A percentile compares a stretch with the other conserved stretches of the same genome.
Conservation (phyloP, 64 coral and sea anemone species). For the Catalaphyllia jardinei region DNA sequence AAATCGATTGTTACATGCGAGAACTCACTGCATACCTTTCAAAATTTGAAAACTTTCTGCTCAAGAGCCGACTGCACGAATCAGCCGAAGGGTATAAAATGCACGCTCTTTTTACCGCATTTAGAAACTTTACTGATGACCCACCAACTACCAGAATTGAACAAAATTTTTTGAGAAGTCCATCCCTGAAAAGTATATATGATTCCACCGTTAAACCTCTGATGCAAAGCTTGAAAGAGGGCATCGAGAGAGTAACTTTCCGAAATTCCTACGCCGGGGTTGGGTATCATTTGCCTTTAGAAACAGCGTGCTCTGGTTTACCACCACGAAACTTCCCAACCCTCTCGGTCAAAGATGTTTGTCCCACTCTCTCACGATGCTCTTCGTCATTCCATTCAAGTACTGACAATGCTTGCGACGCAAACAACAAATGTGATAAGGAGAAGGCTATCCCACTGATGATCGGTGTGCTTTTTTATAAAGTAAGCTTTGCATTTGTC, state of each 20-base stretch:
- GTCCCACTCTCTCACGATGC: constrained; percentile 36
- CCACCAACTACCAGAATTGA: background rate
- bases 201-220: background rate
- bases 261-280: background rate
- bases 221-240: constrained; percentile 6
- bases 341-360: constrained; percentile 53
- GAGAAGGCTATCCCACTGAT: constrained; percentile 39
- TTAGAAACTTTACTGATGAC: background rate
- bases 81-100: background rate
- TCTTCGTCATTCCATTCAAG: constrained; percentile 26
- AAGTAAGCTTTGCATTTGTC: constrained; percentile 45
- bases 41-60: constrained; percentile 22
- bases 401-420: constrained; percentile 34
- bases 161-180: background rate
- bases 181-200: constrained; percentile 11
- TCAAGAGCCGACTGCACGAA: constrained; percentile 51
- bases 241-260: background rate
- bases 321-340: constrained; percentile 21
- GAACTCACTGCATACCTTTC: background rate
- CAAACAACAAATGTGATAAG: constrained; percentile 39
- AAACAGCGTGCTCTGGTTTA: constrained; percentile 8
- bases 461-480: constrained; percentile 40
- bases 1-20: background rate
- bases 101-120: background rate
- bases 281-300: constrained; percentile 37